These are phyloP conservation scores for Nymphalis io DNA, from an alignment of 1,140 invertebrate species.

Conservation along the genomic window DNA sequence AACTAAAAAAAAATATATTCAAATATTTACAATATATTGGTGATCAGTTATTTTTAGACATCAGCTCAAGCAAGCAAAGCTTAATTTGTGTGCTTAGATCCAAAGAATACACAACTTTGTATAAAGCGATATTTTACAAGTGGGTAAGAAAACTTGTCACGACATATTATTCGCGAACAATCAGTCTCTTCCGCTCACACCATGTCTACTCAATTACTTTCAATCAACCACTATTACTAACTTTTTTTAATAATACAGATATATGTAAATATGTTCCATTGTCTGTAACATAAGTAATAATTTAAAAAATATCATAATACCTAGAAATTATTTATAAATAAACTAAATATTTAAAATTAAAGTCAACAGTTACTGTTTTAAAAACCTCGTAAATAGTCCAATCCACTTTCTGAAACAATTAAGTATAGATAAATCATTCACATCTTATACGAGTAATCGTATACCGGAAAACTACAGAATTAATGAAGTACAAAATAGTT, in stretches of 20 bases:
- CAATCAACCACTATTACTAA: constrained; percentile 28
- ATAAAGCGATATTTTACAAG: constrained; percentile 6
- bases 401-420: too few species aligned
- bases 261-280: not conserved
- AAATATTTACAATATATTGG: too few species aligned
- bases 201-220: constrained; percentile 42
- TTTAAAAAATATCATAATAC: not conserved
- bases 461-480: too few species aligned
- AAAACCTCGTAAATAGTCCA: too few species aligned
- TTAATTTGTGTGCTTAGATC: not conserved
- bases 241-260: not conserved
- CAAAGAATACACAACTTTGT: not conserved
- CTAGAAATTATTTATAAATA: not conserved
- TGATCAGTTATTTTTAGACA: too few species aligned
- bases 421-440: too few species aligned
- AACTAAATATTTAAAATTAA: too few species aligned
- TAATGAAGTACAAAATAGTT: too few species aligned
- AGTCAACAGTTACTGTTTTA: too few species aligned
- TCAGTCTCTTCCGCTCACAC: constrained; percentile 56
- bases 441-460: too few species aligned
- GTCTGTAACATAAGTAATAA: not conserved
- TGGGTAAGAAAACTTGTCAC: constrained; percentile 50
- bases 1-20: too few species aligned
- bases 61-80: too few species aligned
- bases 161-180: constrained; percentile 50